Evolutionary conservation across 2,888 invertebrate species (phyloP), one percentile per base, ranked within the genome.

Genomic region (Eustalomyia histrio): DNA sequence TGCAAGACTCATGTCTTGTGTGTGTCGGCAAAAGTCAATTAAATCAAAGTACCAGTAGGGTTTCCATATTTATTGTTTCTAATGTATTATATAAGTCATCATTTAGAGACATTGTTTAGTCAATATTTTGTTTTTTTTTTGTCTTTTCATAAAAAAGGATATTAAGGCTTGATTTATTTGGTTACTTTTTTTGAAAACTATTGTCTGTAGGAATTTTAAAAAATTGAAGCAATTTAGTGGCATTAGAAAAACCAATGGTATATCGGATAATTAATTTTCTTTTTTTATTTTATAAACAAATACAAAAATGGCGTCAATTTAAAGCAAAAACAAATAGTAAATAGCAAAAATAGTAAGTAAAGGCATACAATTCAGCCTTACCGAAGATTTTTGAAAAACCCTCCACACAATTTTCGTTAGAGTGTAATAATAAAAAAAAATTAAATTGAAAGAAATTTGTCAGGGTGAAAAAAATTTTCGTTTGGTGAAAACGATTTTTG

Each of bases 1-100:
- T 16, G n/a, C 14, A n/a, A 17, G 14, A 7, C 16, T 16, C 9
- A 16, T n/a, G n/a, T 33, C 9, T 29, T 29, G 10, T 18, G 10
- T 18, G 24, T 60, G 68, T 65, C 81, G 74, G 69, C 57, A 67
- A 50, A 73, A 60, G 18, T 43, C 43, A 43, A 60, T 64, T 18
- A 24, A 65, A 61, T 81, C 81, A 81, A 81, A 74, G 80, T 8
- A 61, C 14, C 76, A 78, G 74, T 57, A 71, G 74, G 69, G 81
- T 52, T 72, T 63, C 39, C 21, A 63, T 17, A 68, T 76, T 71
- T 58, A n/a, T 75, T 74, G 55, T 69, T 58, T 64, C 35, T 72
- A 47, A 63, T 33, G 16, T 10, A 24, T 67, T 73, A 9, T 39
- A 35, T 24, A 61, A 75, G 61, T 39, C 67, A 63, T 63, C 12